Conservation (phyloP, 2,113 vertebrate species). For the Numida meleagris region DNA sequence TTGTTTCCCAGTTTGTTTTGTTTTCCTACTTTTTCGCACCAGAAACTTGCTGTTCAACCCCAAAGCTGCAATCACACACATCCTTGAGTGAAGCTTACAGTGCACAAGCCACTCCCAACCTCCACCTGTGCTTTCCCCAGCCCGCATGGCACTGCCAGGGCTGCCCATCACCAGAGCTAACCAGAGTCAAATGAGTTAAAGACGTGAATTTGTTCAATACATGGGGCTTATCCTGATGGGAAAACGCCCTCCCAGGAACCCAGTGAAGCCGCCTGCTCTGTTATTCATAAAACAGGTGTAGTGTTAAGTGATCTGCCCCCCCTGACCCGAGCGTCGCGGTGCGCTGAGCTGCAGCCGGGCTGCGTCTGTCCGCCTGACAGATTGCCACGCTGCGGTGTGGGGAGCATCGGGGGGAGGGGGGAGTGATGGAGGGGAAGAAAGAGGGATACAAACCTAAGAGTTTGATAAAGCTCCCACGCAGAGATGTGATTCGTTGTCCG, state of each 20-base stretch:
- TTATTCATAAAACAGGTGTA: conserved; percentile 73
- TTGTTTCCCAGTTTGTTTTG: not conserved
- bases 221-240: conserved; percentile 41
- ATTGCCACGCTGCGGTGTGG: conserved; percentile 4
- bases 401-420: not conserved
- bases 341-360: conserved; percentile 43
- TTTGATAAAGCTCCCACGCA: not conserved
- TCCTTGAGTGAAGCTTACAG: not conserved
- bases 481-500: conserved; percentile 15
- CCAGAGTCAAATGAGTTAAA: conserved; percentile 57
- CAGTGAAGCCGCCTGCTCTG: conserved; percentile 17
- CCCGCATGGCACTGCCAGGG: not conserved
- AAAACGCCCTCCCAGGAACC: conserved; percentile 60
- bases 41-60: not conserved
- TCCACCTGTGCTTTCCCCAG: not conserved
- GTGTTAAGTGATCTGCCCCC: conserved; percentile 71
- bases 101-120: not conserved
- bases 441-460: conserved; percentile 40
- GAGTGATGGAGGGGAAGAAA: conserved; percentile 33
- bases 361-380: conserved; percentile 36
- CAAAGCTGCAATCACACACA: not conserved
- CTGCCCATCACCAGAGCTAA: not conserved
- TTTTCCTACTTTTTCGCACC: not conserved
- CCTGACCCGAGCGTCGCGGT: conserved; percentile 22
- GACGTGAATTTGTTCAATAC: conserved; percentile 46